Base-by-base conservation (phyloP, 2,888 invertebrate species). In the Cheilosia pagana region DNA sequence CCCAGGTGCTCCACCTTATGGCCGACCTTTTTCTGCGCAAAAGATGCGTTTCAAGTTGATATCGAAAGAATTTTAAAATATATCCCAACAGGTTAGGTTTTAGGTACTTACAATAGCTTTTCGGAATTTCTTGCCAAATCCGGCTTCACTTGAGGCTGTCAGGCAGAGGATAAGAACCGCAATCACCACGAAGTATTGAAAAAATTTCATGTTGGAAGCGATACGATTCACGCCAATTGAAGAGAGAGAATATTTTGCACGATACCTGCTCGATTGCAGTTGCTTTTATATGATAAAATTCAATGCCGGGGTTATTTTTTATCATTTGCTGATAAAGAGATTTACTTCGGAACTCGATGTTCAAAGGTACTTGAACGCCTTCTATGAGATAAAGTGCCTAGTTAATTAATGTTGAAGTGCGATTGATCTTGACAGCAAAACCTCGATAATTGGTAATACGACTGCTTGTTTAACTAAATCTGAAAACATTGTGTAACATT, bases 111-210 rank as follows among this genome's bases (percentile, higher is more conserved):
- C 81, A 21, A 71, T 16, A 14, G 76, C 71, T 31, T 82, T 70
- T 10, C 23, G 55, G 55, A 81, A 76, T 41, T 72, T 65, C 28
- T 77, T 77, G 7, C 63, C 65, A 60, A 81, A 76, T 14, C 76
- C 76, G n/a, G 81, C 81, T 10, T 81, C 76, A 43, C 59, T 76
- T n/a, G 63, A 48, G 59, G 76, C 76, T 4, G 81, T 65, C 60
- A 82, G 45, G 21, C 59, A 82, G 10, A 77, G 55, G 8, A 82
- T 19, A 3, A 81, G 23, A n/a, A 82, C 60, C 7, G 67, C 55
- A 28, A 77, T 45, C 0, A 77, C 14, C 6, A 43, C 48, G 19
- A 82, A 72, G 31, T 53, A 67, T 7, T 53, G 65, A 8, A 65
- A 77, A 65, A 82, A 76, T 41, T 71, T 77, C 81, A 76, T 76